phyloP scores from a whole-genome alignment of 2,113 vertebrate species.

The Lampris megalopsis region DNA sequence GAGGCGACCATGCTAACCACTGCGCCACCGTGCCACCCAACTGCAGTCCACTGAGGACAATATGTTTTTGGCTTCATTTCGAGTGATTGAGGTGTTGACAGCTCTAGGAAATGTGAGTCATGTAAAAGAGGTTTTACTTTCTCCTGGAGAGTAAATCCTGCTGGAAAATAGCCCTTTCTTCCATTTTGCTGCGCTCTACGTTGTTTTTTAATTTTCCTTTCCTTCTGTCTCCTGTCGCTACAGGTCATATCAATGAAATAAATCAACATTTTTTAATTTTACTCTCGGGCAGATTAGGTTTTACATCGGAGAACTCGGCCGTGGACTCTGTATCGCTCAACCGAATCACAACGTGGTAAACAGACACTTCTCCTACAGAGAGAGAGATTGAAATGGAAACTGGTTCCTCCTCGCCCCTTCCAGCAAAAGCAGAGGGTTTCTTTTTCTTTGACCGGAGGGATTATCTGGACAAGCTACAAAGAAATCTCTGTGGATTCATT shows the following conservation, averaged over 20 bases:
- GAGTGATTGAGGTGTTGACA: slow-evolving; percentile 34
- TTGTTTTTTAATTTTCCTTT: not conserved
- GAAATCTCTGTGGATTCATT: slow-evolving; percentile 69
- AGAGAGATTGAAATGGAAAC: slow-evolving; percentile 55
- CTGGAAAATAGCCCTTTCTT: slow-evolving; percentile 11
- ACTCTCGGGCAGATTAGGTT: not conserved
- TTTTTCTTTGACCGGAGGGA: slow-evolving; percentile 68
- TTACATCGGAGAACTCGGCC: slow-evolving; percentile 17
- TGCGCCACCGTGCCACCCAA: too few relatives aligned
- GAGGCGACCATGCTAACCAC: too few relatives aligned
- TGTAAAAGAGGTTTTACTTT: slow-evolving; percentile 52
- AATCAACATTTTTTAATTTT: slow-evolving; percentile 1
- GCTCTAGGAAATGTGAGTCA: slow-evolving; percentile 49
- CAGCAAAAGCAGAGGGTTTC: slow-evolving; percentile 41
- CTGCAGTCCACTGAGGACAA: slow-evolving; percentile 5
- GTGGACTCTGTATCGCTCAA: slow-evolving; percentile 41
- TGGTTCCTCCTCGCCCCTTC: not conserved
- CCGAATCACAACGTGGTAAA: slow-evolving; percentile 41
- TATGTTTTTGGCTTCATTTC: slow-evolving; percentile 24
- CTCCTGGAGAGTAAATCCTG: slow-evolving; percentile 34
- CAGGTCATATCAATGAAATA: slow-evolving; percentile 13
- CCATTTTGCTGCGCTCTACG: not conserved
- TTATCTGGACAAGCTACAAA: slow-evolving; percentile 78
- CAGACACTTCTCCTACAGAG: slow-evolving; percentile 7
- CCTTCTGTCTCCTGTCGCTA: not conserved